A percentile compares a stretch with the other conserved stretches of the same genome.
Evolutionary conservation across 2,888 invertebrate genomes (phyloP).

Genomic region (Odontomyia ornata): DNA sequence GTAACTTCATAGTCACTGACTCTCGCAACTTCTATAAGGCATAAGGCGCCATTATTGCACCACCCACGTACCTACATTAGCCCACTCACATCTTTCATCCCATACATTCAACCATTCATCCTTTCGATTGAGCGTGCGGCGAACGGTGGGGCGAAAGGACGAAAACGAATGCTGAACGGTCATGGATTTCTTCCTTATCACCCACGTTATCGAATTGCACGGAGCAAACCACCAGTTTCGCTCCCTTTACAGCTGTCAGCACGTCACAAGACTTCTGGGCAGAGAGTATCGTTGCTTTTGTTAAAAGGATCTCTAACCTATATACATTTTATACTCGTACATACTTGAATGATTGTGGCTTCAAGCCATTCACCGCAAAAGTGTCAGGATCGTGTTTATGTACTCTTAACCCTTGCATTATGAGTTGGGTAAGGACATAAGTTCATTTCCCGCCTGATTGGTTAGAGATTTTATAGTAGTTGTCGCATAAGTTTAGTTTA

Average conservation of each 20-base stretch:
- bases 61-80: slow-evolving; percentile 24
- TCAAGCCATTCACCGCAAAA: slow-evolving; percentile 65
- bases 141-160: background rate
- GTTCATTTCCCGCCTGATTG: too few relatives aligned
- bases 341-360: slow-evolving; percentile 58
- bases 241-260: slow-evolving; percentile 8
- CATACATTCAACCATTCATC: background rate
- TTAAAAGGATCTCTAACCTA: background rate
- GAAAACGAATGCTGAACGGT: too few relatives aligned
- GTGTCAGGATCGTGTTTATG: slow-evolving; percentile 61
- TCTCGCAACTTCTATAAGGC: slow-evolving; percentile 47
- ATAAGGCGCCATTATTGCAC: slow-evolving; percentile 26
- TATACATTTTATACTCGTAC: background rate
- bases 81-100: background rate
- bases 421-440: too few relatives aligned
- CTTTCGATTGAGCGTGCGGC: too few relatives aligned
- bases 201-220: background rate
- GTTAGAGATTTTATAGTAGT: too few relatives aligned
- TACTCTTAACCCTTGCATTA: slow-evolving; percentile 14
- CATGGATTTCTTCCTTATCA: slow-evolving; percentile 23
- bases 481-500: too few relatives aligned
- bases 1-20: slow-evolving; percentile 50
- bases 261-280: slow-evolving; percentile 15
- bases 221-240: background rate
- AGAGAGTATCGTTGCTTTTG: slow-evolving; percentile 9